These are phyloP conservation scores for Meganola albula DNA, from an alignment of 2,888 invertebrate genomes.

Conservation along the genomic window DNA sequence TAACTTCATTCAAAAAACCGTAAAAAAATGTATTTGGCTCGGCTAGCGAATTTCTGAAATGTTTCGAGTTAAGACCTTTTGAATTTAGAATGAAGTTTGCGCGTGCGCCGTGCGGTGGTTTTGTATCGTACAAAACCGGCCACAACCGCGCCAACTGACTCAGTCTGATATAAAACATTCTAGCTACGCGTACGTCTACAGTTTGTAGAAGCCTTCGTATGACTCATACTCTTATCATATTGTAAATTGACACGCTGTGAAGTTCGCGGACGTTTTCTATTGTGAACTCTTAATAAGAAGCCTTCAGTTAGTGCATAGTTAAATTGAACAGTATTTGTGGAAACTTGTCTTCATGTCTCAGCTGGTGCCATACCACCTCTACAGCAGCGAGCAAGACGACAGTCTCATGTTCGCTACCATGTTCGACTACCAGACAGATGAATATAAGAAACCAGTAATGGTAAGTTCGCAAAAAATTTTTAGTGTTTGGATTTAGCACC, in stretches of 20 bases:
- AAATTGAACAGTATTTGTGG: slow-evolving; percentile 50
- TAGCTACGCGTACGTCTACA: slow-evolving; percentile 62
- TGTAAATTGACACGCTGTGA: slow-evolving; percentile 50
- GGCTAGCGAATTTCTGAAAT: slow-evolving; percentile 58
- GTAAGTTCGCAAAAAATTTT: slow-evolving; percentile 46
- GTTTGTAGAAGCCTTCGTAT: slow-evolving; percentile 48
- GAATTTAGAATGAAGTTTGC: slow-evolving; percentile 37
- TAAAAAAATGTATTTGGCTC: slow-evolving; percentile 61
- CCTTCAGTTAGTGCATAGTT: slow-evolving; percentile 50
- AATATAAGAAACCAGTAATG: slow-evolving; percentile 63
- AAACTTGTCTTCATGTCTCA: slow-evolving; percentile 79
- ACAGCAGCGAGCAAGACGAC: slow-evolving; percentile 72
- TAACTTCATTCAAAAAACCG: slow-evolving; percentile 37
- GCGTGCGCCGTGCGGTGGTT: slow-evolving; percentile 62
- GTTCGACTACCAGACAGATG: slow-evolving; percentile 73
- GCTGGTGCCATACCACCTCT: slow-evolving; percentile 77
- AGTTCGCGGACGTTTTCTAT: slow-evolving; percentile 43
- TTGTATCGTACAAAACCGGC: slow-evolving; percentile 68
- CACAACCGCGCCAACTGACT: slow-evolving; percentile 61
- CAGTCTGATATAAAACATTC: slow-evolving; percentile 74
- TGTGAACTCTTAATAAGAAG: slow-evolving; percentile 36
- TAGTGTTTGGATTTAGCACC: slow-evolving; percentile 12
- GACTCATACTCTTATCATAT: slow-evolving; percentile 70
- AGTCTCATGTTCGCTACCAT: slow-evolving; percentile 76
- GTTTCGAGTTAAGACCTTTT: slow-evolving; percentile 49